Conservation (phyloP, 2,797 vertebrate genomes). For the Lagodon rhomboides region DNA sequence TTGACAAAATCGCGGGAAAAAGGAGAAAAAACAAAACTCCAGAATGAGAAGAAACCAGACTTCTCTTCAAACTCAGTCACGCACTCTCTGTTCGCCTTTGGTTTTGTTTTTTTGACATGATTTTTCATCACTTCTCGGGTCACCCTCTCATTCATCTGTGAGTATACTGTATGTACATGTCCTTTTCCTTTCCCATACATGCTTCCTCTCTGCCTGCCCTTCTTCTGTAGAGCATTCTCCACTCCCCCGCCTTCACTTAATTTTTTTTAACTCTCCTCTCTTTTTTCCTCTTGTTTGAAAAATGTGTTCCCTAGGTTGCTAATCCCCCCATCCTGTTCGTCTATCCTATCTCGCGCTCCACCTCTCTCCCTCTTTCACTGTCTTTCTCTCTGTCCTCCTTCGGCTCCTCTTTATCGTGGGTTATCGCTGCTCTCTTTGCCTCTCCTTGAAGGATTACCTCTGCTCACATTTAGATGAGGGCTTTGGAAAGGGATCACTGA, state of each 20-base stretch:
- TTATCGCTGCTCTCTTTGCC: constrained; percentile 69
- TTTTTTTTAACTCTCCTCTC: constrained; percentile 54
- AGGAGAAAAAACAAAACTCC: constrained; percentile 62
- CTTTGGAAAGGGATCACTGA: constrained; percentile 70
- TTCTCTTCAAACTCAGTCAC: constrained; percentile 53
- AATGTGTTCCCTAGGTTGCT: constrained; percentile 63
- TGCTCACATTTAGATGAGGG: constrained; percentile 75
- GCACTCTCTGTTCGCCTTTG: constrained; percentile 23
- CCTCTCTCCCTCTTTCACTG: constrained; percentile 54
- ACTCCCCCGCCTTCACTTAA: constrained; percentile 41
- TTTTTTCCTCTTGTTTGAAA: constrained; percentile 57
- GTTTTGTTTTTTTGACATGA: constrained; percentile 63
- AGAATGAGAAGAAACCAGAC: constrained; percentile 67
- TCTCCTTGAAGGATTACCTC: constrained; percentile 78
- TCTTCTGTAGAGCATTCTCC: constrained; percentile 14
- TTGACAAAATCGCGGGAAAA: constrained; percentile 78
- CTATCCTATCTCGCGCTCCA: constrained; percentile 70
- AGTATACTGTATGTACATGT: constrained; percentile 74
- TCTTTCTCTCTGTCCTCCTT: constrained; percentile 58
- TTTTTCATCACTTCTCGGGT: constrained; percentile 71
- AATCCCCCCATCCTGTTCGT: constrained; percentile 72
- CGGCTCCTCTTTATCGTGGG: constrained; percentile 64
- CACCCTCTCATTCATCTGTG: constrained; percentile 75
- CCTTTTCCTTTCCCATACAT: constrained; percentile 50
- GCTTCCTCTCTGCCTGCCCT: constrained; percentile 30